A percentile compares a stretch with the other conserved stretches of the same genome.
phyloP scores from a whole-genome alignment of 1,140 invertebrate species.

The Drosophila biarmipes region DNA sequence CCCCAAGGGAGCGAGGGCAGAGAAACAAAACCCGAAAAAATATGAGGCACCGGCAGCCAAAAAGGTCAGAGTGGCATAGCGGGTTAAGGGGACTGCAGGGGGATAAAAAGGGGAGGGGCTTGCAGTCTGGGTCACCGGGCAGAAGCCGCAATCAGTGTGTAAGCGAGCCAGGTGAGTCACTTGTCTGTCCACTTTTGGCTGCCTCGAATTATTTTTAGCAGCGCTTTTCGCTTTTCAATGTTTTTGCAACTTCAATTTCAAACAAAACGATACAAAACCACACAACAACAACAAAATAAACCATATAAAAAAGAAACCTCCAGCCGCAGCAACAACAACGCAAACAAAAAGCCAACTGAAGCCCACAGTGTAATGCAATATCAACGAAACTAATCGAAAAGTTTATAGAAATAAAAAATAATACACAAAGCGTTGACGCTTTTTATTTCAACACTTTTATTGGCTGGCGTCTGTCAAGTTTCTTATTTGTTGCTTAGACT shows the following conservation, averaged over 20 bases:
- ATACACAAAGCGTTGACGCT: conserved; percentile 20
- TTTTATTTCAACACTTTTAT: not conserved
- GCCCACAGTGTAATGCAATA: conserved; percentile 51
- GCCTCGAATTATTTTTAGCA: conserved; percentile 53
- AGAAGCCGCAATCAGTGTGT: conserved; percentile 14
- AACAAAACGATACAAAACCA: conserved; percentile 39
- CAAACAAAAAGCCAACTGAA: conserved; percentile 13
- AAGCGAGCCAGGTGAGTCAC: conserved; percentile 24
- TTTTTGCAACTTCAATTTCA: conserved; percentile 76
- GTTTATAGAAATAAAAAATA: conserved; percentile 14
- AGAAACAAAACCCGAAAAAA: not conserved
- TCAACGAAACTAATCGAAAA: conserved; percentile 68
- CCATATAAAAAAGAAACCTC: conserved; percentile 21
- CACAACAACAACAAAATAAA: conserved; percentile 7
- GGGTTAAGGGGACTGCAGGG: not conserved
- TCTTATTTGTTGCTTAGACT: not conserved
- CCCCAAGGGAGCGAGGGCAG: not conserved
- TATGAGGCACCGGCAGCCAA: conserved; percentile 15
- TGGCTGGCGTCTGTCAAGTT: not conserved
- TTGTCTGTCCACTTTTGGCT: conserved; percentile 32
- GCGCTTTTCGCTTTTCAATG: conserved; percentile 49
- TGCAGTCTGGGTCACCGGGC: conserved; percentile 38
- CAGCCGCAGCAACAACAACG: conserved; percentile 9
- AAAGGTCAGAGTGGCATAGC: conserved; percentile 31
- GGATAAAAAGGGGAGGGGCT: not conserved